A percentile compares a stretch with the other conserved stretches of the same genome.
These are phyloP conservation scores for Caradrina clavipalpis DNA, from an alignment of 2,888 invertebrate genomes.

Conservation along the genomic window DNA sequence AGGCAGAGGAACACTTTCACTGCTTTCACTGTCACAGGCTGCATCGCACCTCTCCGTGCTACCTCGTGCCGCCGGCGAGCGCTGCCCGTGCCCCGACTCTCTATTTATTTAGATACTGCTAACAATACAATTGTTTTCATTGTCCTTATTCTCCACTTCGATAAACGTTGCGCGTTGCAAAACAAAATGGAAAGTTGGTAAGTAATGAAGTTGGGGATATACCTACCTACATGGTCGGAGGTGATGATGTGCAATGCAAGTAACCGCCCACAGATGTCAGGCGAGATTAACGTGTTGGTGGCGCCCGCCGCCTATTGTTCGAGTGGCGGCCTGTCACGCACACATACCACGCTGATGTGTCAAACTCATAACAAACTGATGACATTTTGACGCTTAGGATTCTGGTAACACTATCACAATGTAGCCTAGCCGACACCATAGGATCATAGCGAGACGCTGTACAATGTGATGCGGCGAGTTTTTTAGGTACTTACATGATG, in stretches of 20 bases:
- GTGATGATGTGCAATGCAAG: constrained; percentile 86
- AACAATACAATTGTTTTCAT: constrained; percentile 84
- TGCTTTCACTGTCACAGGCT: constrained; percentile 86
- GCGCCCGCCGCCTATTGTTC: constrained; percentile 81
- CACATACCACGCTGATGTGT: constrained; percentile 69
- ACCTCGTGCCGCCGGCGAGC: constrained; percentile 68
- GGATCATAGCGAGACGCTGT: constrained; percentile 7
- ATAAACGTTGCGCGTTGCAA: constrained; percentile 82
- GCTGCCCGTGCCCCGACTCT: constrained; percentile 78
- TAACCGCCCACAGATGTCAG: constrained; percentile 80
- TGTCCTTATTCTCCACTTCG: constrained; percentile 81
- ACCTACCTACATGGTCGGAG: constrained; percentile 77
- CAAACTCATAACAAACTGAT: constrained; percentile 59
- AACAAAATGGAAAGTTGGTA: constrained; percentile 86
- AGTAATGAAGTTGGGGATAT: constrained; percentile 77
- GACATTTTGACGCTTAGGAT: constrained; percentile 52
- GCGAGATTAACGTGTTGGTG: constrained; percentile 83
- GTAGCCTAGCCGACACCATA: constrained; percentile 12
- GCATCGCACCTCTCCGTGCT: constrained; percentile 78
- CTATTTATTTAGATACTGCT: constrained; percentile 86
- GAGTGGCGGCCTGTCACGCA: constrained; percentile 59
- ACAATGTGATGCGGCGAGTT: constrained; percentile 13
- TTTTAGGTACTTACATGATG: constrained; percentile 23
- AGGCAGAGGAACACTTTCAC: constrained; percentile 83
- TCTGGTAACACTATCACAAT: constrained; percentile 49